These are phyloP conservation scores for Poecilia velifera DNA, from an alignment of 2,797 vertebrate species.

Conservation along the genomic window DNA sequence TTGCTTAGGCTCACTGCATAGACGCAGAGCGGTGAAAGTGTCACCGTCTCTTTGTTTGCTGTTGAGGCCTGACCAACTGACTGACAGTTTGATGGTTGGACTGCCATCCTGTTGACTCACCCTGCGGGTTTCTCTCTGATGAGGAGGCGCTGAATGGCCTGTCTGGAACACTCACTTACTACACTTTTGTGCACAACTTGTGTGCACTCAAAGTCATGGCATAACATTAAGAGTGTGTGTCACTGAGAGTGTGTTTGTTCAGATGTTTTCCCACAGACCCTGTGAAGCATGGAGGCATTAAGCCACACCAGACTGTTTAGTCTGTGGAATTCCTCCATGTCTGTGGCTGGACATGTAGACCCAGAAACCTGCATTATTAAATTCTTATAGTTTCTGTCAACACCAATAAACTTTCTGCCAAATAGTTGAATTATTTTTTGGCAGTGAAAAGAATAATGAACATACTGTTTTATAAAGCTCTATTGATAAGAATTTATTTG, in stretches of 20 bases:
- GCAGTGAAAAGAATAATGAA: neutral
- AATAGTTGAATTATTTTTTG: neutral
- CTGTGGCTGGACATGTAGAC: conserved; percentile 20
- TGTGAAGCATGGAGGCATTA: conserved; percentile 32
- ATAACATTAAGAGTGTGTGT: neutral
- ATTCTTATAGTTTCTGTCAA: neutral
- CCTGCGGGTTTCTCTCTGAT: conserved; percentile 16
- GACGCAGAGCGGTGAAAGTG: conserved; percentile 44
- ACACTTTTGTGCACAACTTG: conserved; percentile 19
- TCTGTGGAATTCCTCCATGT: conserved; percentile 47
- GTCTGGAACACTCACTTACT: conserved; percentile 33
- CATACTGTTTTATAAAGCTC: neutral
- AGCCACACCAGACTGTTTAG: conserved; percentile 64
- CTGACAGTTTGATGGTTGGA: conserved; percentile 47
- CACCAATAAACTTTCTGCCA: neutral
- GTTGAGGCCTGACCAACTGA: conserved; percentile 34
- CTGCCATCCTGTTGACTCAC: conserved; percentile 60
- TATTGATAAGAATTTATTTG: neutral
- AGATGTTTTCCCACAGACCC: conserved; percentile 77
- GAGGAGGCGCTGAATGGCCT: conserved; percentile 11
- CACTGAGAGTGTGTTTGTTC: conserved; percentile 59
- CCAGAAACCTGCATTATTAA: neutral
- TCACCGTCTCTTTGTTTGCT: conserved; percentile 44
- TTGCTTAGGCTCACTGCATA: neutral
- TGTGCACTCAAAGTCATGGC: neutral